Conservation (phyloP, 2,113 vertebrate genomes). For the Eulemur macaco region DNA sequence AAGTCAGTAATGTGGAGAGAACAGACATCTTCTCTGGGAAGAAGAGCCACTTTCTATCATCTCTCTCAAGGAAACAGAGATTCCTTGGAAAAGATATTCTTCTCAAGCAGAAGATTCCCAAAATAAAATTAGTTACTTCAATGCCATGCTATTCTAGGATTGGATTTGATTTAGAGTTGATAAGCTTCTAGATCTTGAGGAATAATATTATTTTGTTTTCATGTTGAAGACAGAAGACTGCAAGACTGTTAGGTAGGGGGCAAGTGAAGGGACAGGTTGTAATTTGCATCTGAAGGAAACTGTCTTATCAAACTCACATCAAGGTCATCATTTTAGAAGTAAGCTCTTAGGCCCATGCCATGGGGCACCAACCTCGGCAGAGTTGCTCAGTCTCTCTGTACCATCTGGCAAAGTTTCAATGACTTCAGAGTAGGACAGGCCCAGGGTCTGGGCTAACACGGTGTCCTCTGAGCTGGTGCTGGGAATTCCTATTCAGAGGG, state of each 20-base stretch:
- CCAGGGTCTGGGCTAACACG: slow-evolving; percentile 86
- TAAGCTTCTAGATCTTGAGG: neutral
- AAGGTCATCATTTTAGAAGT: neutral
- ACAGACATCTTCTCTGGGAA: neutral
- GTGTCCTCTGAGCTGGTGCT: slow-evolving; percentile 88
- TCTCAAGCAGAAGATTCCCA: neutral
- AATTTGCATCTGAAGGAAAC: neutral
- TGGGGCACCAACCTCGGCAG: slow-evolving; percentile 88
- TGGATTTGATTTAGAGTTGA: neutral
- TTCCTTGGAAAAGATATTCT: neutral
- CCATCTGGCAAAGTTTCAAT: slow-evolving; percentile 86
- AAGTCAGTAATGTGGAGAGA: neutral
- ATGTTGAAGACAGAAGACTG: neutral
- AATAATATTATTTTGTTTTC: neutral
- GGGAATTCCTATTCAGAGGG: slow-evolving; percentile 88
- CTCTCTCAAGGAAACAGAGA: neutral
- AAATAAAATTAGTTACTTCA: neutral
- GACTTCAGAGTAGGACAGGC: slow-evolving; percentile 87
- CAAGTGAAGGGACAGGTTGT: neutral
- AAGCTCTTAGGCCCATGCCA: neutral
- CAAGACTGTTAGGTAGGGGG: neutral
- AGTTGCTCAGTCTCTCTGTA: slow-evolving; percentile 88
- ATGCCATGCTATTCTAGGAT: neutral
- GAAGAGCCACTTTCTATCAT: neutral
- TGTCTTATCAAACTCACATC: neutral